Conservation (phyloP, 1,140 invertebrate species). For the Tribolium madens region DNA sequence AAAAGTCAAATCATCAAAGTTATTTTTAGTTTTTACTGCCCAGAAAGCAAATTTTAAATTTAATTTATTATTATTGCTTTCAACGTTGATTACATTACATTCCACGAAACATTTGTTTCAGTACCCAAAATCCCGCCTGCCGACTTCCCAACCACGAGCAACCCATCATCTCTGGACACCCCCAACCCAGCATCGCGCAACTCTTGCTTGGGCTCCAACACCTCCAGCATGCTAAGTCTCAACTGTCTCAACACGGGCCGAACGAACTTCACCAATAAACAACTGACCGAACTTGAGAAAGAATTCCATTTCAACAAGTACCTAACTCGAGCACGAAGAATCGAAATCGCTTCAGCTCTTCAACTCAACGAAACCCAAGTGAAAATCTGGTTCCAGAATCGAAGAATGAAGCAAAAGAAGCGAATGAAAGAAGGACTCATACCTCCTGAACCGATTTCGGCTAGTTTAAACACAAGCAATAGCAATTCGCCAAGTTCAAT, state of each 20-base stretch:
- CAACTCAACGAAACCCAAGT: slow-evolving; percentile 98
- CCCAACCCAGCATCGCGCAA: slow-evolving; percentile 57
- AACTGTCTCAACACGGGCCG: slow-evolving; percentile 83
- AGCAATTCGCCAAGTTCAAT: slow-evolving; percentile 65
- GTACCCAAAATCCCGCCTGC: slow-evolving; percentile 76
- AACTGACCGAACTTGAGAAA: slow-evolving; percentile 98
- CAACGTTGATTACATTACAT: too few relatives aligned
- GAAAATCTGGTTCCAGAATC: slow-evolving; percentile 94
- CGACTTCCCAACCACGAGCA: slow-evolving; percentile 53
- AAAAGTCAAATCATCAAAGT: too few relatives aligned
- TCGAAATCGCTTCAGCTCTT: slow-evolving; percentile 96
- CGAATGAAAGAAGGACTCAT: slow-evolving; percentile 91
- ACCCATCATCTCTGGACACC: slow-evolving; percentile 56
- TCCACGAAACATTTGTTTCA: slow-evolving; percentile 68
- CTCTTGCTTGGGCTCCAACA: slow-evolving; percentile 60
- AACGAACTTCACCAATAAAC: slow-evolving; percentile 99
- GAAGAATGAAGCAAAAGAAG: slow-evolving; percentile 95
- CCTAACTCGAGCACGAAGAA: slow-evolving; percentile 93
- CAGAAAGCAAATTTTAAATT: too few relatives aligned
- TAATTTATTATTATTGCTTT: too few relatives aligned
- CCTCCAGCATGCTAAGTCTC: slow-evolving; percentile 63
- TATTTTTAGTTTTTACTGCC: too few relatives aligned
- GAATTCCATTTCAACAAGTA: slow-evolving; percentile 99
- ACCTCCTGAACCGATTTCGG: slow-evolving; percentile 69
- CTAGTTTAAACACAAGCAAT: slow-evolving; percentile 51